These are phyloP conservation scores for Polypterus senegalus DNA, from an alignment of 2,113 vertebrate species.

Conservation along the genomic window DNA sequence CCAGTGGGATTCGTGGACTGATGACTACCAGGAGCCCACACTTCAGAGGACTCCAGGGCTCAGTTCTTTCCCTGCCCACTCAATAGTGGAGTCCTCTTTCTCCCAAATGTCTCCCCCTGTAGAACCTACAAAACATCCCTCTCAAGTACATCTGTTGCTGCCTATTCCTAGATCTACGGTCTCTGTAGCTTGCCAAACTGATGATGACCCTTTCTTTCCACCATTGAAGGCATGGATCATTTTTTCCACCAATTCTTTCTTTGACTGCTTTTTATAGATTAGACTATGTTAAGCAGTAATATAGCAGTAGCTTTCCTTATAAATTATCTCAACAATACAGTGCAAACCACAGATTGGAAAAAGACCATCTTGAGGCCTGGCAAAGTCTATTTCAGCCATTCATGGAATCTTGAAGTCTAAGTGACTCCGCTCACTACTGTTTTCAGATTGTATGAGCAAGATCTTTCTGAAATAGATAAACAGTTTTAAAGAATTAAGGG, in stretches of 20 bases:
- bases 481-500: too few relatives aligned
- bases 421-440: too few relatives aligned
- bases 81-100: constrained; percentile 1
- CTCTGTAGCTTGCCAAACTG: constrained; percentile 86
- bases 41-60: constrained; percentile 8
- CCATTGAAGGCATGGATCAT: constrained; percentile 60
- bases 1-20: constrained; percentile 26
- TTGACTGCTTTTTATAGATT: not conserved
- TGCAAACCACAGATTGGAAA: too few relatives aligned
- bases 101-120: constrained; percentile 18
- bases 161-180: constrained; percentile 47
- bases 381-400: too few relatives aligned
- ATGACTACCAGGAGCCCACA: constrained; percentile 32
- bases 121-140: constrained; percentile 7
- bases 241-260: constrained; percentile 9
- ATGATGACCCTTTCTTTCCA: constrained; percentile 64
- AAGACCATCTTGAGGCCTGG: too few relatives aligned
- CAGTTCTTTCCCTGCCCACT: constrained; percentile 17
- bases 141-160: constrained; percentile 7
- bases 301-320: too few relatives aligned
- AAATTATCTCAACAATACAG: too few relatives aligned
- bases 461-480: too few relatives aligned
- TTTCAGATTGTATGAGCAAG: too few relatives aligned
- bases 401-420: too few relatives aligned
- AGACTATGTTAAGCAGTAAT: too few relatives aligned